phyloP scores from a whole-genome alignment of 2,888 invertebrate genomes.

The Endomychus coccineus region DNA sequence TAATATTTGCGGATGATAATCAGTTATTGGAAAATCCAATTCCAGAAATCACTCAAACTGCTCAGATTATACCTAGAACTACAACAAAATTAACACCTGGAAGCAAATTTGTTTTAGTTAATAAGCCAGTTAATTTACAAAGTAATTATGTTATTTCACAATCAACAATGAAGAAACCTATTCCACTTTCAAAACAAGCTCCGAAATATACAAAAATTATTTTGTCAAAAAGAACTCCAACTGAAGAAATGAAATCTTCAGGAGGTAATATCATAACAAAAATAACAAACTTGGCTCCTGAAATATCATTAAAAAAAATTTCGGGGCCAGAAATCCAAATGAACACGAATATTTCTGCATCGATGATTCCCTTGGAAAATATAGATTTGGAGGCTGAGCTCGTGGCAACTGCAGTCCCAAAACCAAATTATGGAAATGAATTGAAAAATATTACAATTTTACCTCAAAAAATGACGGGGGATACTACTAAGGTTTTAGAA shows the following conservation, averaged over 20 bases:
- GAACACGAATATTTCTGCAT: slow-evolving; percentile 6
- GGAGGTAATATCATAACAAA: slow-evolving; percentile 19
- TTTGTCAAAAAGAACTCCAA: slow-evolving; percentile 41
- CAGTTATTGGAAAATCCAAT: slow-evolving; percentile 31
- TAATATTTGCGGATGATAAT: slow-evolving; percentile 57
- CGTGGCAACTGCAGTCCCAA: slow-evolving; percentile 34
- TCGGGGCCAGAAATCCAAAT: slow-evolving; percentile 18
- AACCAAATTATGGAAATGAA: slow-evolving; percentile 26
- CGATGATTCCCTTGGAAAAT: slow-evolving; percentile 20
- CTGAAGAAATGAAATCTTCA: slow-evolving; percentile 21
- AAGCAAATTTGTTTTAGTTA: slow-evolving; percentile 29
- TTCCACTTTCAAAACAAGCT: slow-evolving; percentile 14
- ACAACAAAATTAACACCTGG: slow-evolving; percentile 11
- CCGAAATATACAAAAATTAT: slow-evolving; percentile 49
- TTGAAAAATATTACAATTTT: slow-evolving; percentile 18
- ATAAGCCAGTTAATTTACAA: slow-evolving; percentile 20
- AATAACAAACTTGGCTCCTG: slow-evolving; percentile 26
- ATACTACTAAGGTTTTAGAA: too few species aligned
- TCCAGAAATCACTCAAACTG: slow-evolving; percentile 4
- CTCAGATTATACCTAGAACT: slow-evolving; percentile 7
- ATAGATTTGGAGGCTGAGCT: slow-evolving; percentile 40
- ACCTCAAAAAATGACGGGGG: too few species aligned
- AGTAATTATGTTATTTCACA: slow-evolving; percentile 14
- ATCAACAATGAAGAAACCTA: slow-evolving; percentile 5
- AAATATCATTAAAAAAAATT: slow-evolving; percentile 30